Base-by-base conservation (phyloP, 2,888 invertebrate species). In the Tortrix viridana region DNA sequence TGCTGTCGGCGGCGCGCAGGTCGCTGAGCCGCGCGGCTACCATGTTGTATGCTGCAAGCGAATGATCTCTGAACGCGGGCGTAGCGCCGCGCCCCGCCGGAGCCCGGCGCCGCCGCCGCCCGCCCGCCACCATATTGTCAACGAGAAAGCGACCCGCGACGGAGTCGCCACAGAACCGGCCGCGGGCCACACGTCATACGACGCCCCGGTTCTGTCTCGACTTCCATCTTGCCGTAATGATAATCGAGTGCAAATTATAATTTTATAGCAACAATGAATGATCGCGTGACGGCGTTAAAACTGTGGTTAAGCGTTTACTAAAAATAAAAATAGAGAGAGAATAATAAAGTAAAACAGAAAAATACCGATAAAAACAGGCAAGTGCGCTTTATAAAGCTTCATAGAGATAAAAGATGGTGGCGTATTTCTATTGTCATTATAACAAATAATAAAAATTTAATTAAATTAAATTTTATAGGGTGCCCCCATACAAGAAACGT, bases 1-100 rank as follows among this genome's bases (percentile, higher is more conserved):
- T 97, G 95, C 97, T 96, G 94, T 96, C 94, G 89, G 97, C 97
- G 92, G 97, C 97, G 93, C 98, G 96, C 82, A 97, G 95, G 93
- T 98, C 98, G 79, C 97, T 97, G 88, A 98, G 96, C 89, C 98
- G 96, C 95, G 98, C 98, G 92, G 98, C 97, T 94, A 98, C 98
- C 98, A 98, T 97, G 94, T 97, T 98, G 95, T 98, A 98, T 93
- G 97, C 98, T 98, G 96, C 92, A 96, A 96, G 91, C 95, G 94
- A 92, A 94, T 94, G 85, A 94, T 94, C 94, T 94, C 94, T 94
- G 80, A 76, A 88, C 81, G 89, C 92, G 88, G 92, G 89, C 83
- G 90, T 80, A 84, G 89, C 86, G 89, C 74, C 81, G 76, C 43
- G 58, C 52, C 23, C 60, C 71, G 68, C 65, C 63, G 68, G 73